phyloP scores from a whole-genome alignment of 2,113 vertebrate species.

The Circaetus gallicus region DNA sequence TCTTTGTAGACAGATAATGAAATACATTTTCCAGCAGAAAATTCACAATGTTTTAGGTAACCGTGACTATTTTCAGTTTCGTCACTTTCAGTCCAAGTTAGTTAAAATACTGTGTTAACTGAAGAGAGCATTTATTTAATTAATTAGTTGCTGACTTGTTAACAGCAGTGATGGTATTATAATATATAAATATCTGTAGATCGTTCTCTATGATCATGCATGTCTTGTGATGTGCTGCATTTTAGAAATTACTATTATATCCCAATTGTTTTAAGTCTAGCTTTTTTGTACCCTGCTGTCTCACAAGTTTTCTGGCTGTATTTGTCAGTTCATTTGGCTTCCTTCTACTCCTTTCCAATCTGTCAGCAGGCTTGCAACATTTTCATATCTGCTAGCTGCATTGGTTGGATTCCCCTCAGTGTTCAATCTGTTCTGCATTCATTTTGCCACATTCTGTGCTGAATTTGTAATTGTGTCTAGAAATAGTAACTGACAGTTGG shows the following conservation, averaged over 20 bases:
- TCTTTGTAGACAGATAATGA: neutral
- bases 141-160: neutral
- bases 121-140: neutral
- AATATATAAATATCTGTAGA: neutral
- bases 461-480: neutral
- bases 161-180: neutral
- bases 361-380: constrained; percentile 9
- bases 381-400: neutral
- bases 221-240: neutral
- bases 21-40: neutral
- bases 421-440: constrained; percentile 38
- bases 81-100: neutral
- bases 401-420: neutral
- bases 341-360: neutral
- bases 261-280: neutral
- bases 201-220: neutral
- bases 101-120: neutral
- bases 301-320: neutral
- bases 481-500: constrained; percentile 35
- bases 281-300: neutral
- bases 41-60: neutral
- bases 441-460: neutral
- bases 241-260: neutral
- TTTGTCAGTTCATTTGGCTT: constrained; percentile 20
- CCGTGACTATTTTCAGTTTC: neutral